Base-by-base conservation (phyloP, 2,888 invertebrate genomes). In the Drosophila hamatofila region DNA sequence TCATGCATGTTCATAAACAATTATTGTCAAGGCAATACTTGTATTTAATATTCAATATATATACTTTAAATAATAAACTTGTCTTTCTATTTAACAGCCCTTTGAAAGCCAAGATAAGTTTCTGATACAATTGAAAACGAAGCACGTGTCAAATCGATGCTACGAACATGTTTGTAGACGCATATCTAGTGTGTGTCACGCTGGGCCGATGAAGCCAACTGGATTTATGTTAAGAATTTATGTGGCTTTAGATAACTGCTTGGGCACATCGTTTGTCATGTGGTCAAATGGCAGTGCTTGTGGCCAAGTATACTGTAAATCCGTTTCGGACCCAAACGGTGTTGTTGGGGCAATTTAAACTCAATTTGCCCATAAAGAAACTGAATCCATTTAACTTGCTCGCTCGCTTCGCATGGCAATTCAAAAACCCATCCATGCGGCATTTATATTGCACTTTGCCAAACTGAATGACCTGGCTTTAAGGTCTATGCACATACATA, bases 321-420 rank as follows among this genome's bases (percentile, higher is more conserved):
- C 49, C 57, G 48, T 33, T 54, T 57, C 41, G 12, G n/a, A 18
- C 48, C 12, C 25, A 55, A 58, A 58, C 51, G 42, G 39, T 60
- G 60, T 27, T n/a, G n/a, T 27, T 35, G 16, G 41, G 41, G 68
- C 83, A 83, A 86, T 83, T 83, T 72, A 70, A 83, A 72, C 68
- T 58, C 84, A 75, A 86, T 81, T 86, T 84, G 67, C 49, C 80
- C 69, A 72, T 70, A 80, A 83, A 70, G 75, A 65, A 77, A 56
- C 72, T 56, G 61, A 67, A 65, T 68, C 87, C 83, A 86, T 83
- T 81, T 68, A 81, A 78, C 61, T 74, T 62, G 77, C 60, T 25
- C 72, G 72, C 51, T 67, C 68, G 72, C 52, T 57, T 54, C 72
- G 60, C 75, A 33, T 27, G 48, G 54, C 67, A 39, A 71, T 68